Conservation (phyloP, 2,888 invertebrate species). For the Taphrorychus bicolor region DNA sequence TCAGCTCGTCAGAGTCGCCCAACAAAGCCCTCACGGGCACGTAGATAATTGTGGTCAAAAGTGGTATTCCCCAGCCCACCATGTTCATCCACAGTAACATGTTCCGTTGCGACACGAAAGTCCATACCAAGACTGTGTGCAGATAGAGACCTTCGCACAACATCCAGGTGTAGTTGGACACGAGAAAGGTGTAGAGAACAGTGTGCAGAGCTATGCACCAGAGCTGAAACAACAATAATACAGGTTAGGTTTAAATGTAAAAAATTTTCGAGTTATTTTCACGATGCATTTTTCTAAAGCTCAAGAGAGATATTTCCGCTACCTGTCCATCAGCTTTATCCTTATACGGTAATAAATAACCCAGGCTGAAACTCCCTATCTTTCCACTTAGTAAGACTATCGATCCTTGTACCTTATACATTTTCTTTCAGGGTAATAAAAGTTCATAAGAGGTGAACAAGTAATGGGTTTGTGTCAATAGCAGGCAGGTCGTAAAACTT, state of each 20-base stretch:
- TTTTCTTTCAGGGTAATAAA: too few species aligned
- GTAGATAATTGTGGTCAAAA: constrained; percentile 71
- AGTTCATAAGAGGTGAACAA: too few species aligned
- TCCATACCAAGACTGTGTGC: constrained; percentile 90
- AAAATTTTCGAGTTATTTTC: too few species aligned
- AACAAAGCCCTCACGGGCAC: constrained; percentile 69
- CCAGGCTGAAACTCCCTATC: too few species aligned
- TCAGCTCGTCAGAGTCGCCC: constrained; percentile 61
- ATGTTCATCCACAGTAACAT: constrained; percentile 82
- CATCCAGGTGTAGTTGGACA: constrained; percentile 97
- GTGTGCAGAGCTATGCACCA: constrained; percentile 86
- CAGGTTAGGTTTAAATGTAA: background rate
- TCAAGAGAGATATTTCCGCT: too few species aligned
- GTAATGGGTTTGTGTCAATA: too few species aligned
- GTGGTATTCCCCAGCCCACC: constrained; percentile 86
- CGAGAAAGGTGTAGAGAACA: constrained; percentile 83
- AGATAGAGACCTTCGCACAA: constrained; percentile 93
- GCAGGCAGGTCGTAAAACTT: too few species aligned
- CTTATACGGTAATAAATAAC: too few species aligned
- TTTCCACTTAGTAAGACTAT: too few species aligned
- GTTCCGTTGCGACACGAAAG: constrained; percentile 88
- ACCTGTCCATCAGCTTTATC: too few species aligned
- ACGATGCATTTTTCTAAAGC: too few species aligned
- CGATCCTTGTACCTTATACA: too few species aligned
- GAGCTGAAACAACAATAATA: constrained; percentile 60